These are phyloP conservation scores for Halichoerus grypus DNA, from an alignment of 2,113 vertebrate species.

Conservation along the genomic window DNA sequence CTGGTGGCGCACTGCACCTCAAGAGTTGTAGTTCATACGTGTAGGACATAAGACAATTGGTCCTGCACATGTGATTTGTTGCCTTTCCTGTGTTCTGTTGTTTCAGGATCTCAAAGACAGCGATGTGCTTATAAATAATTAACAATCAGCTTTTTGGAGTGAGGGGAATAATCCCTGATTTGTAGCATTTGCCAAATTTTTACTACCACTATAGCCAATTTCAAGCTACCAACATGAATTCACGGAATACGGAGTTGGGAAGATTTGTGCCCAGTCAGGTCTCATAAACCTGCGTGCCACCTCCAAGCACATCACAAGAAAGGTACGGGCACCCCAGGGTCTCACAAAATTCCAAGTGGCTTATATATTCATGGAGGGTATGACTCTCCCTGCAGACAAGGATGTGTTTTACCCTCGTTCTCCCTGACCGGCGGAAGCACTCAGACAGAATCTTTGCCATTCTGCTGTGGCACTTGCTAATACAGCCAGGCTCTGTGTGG, in stretches of 20 bases:
- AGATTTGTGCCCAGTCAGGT: background rate
- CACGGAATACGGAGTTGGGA: background rate
- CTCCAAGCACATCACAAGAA: background rate
- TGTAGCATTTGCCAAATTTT: background rate
- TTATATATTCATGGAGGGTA: fast-evolving
- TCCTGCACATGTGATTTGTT: too few species aligned
- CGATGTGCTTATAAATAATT: background rate
- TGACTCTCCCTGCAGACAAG: background rate
- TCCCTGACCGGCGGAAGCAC: background rate
- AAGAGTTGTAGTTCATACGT: background rate
- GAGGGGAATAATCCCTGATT: fast-evolving
- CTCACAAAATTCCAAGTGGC: background rate
- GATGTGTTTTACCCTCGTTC: background rate
- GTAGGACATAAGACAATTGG: fast-evolving
- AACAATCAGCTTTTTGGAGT: background rate
- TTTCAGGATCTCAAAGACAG: background rate
- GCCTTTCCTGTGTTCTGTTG: background rate
- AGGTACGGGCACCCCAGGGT: background rate
- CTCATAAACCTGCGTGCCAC: fast-evolving
- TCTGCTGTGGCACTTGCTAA: background rate
- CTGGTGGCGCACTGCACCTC: fast-evolving
- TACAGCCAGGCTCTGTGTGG: background rate
- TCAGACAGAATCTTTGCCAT: background rate
- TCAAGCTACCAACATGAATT: background rate
- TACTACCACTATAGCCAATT: background rate